phyloP scores from a whole-genome alignment of 92 coral and sea anemone genomes.

The Phenganax marumi region DNA sequence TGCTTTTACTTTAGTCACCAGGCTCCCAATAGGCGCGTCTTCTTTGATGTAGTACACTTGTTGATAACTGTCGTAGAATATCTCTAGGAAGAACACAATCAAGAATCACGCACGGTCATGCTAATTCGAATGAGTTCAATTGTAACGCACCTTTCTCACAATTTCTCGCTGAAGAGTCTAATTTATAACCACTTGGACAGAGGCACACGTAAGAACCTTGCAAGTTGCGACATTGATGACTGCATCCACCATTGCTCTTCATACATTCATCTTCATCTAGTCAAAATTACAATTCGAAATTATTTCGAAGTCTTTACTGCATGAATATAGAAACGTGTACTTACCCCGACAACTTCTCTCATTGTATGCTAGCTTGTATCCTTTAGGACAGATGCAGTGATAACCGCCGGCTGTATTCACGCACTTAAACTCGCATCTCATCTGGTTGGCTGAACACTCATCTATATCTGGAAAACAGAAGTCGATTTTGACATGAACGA shows the following conservation, averaged over 20 bases:
- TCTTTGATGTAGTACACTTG: constrained; percentile 71
- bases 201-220: constrained; percentile 68
- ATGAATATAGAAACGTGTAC: neutral
- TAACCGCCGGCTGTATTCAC: constrained; percentile 89
- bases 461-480: constrained; percentile 32
- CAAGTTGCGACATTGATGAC: constrained; percentile 78
- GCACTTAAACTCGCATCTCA: constrained; percentile 83
- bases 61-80: constrained; percentile 67
- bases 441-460: constrained; percentile 72
- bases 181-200: constrained; percentile 72
- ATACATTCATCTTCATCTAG: constrained; percentile 81
- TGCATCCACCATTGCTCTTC: constrained; percentile 75
- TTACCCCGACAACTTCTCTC: constrained; percentile 86
- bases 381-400: constrained; percentile 77
- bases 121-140: neutral
- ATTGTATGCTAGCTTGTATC: constrained; percentile 74
- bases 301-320: neutral
- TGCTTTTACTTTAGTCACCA: constrained; percentile 75
- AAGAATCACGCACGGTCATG: neutral
- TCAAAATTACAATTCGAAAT: constrained; percentile 2
- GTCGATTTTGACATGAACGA: neutral
- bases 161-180: constrained; percentile 63
- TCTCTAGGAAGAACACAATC: constrained; percentile 49
- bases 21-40: constrained; percentile 59
- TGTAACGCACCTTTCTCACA: constrained; percentile 60